Evolutionary conservation across 2,888 invertebrate species (phyloP).

Genomic region (Epistrophella euchroma): DNA sequence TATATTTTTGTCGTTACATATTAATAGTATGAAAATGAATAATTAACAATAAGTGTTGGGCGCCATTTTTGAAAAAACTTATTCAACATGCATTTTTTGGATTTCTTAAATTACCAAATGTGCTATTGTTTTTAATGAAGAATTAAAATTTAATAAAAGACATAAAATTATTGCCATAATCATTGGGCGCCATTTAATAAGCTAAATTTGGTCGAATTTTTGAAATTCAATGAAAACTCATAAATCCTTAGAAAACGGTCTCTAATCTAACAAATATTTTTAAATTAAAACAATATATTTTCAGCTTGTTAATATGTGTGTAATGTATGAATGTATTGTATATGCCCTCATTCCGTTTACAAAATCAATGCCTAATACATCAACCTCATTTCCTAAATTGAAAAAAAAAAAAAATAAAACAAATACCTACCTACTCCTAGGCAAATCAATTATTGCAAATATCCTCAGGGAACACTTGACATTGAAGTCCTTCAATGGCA

Average conservation of each 20-base stretch:
- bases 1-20: too few species aligned
- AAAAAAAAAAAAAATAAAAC: slow-evolving; percentile 2
- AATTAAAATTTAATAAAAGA: neutral
- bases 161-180: neutral
- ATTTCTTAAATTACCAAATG: too few species aligned
- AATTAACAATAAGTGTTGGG: too few species aligned
- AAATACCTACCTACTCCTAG: neutral
- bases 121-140: neutral
- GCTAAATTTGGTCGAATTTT: too few species aligned
- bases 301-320: neutral
- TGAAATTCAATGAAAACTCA: neutral
- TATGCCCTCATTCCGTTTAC: neutral
- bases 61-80: neutral
- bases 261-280: neutral
- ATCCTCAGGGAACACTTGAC: slow-evolving; percentile 58
- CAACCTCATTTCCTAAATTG: slow-evolving; percentile 31
- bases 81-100: too few species aligned
- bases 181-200: neutral
- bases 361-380: neutral
- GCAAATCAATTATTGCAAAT: slow-evolving; percentile 56
- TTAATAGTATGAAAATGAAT: neutral
- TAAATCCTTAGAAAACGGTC: neutral
- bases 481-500: slow-evolving; percentile 55
- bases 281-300: slow-evolving; percentile 23
- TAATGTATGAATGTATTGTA: neutral